Base-by-base conservation (phyloP, 2,797 vertebrate genomes). In the Danionella dracula region DNA sequence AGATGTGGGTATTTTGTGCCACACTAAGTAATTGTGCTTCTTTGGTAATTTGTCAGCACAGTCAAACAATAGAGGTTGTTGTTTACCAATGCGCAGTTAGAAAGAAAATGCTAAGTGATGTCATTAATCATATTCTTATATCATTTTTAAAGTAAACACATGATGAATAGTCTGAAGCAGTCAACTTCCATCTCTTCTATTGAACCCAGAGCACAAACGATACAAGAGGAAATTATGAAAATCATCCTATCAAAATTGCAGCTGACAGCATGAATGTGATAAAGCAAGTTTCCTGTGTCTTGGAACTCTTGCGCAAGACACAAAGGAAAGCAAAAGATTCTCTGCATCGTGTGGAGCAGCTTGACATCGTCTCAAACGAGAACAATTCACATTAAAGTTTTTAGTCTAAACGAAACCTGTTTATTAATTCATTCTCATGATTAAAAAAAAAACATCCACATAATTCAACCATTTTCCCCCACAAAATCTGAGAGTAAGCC, bases 1-100 rank as follows among this genome's bases (percentile, higher is more conserved):
- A n/a, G 29, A 65, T 45, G 31, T 37, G 29, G n/a, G n/a, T n/a
- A n/a, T n/a, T 54, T 54, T 54, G 31, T 37, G 4, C 19, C 35
- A 55, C 50, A 45, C 31, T 45, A 55, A 19, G 46, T 60, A 68
- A 71, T 71, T 53, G 65, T 68, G 69, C 68, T 54, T 59, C 31
- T 63, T 66, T 58, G 38, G 34, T 38, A 40, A 50, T 53, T 15
- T 44, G 51, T 53, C 37, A 58, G 29, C 65, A 29, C 9, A 54
- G 15, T 7, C 41, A 13, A 34, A 32, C 13, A 13, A 8, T 0
- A 21, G 10, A 46, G 34, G 10, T 27, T 15, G 19, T 29, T 5
- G 23, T 42, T 51, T 50, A 29, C 15, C 29, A 50, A 62, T 31
- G 46, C 32, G 40, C 13, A 35, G 4, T 5, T 27, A 31, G 1